Conservation (phyloP, 1,140 invertebrate species). For the Microvelia longipes region DNA sequence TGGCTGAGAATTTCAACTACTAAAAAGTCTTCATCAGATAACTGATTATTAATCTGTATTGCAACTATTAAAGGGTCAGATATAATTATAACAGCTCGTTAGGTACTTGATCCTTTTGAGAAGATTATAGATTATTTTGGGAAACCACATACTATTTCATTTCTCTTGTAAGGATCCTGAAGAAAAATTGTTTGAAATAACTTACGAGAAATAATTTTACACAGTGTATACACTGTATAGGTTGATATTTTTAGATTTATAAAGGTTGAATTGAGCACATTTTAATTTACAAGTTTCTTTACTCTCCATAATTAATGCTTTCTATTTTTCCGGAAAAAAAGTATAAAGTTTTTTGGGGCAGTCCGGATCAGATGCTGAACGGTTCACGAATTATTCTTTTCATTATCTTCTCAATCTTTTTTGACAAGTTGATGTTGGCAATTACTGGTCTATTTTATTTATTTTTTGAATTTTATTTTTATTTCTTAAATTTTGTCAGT, state of each 20-base stretch:
- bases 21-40: background rate
- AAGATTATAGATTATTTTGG: background rate
- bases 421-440: too few species aligned
- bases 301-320: background rate
- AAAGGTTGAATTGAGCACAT: background rate
- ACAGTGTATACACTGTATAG: background rate
- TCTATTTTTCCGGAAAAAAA: background rate
- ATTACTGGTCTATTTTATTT: too few species aligned
- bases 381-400: too few species aligned
- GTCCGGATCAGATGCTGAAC: background rate
- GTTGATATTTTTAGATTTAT: background rate
- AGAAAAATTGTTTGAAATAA: background rate
- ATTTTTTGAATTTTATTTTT: too few species aligned
- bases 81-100: background rate
- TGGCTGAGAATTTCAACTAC: background rate
- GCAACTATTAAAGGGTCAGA: background rate
- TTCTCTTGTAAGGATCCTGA: background rate
- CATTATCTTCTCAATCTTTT: too few species aligned
- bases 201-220: background rate
- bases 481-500: too few species aligned
- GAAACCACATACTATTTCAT: background rate
- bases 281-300: background rate
- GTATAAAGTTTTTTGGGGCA: background rate
- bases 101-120: background rate
- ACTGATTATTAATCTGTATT: background rate